Evolutionary conservation across 2,888 invertebrate genomes (phyloP), one percentile per base, ranked within the genome.

Genomic region (Microctonus aethiopoides): DNA sequence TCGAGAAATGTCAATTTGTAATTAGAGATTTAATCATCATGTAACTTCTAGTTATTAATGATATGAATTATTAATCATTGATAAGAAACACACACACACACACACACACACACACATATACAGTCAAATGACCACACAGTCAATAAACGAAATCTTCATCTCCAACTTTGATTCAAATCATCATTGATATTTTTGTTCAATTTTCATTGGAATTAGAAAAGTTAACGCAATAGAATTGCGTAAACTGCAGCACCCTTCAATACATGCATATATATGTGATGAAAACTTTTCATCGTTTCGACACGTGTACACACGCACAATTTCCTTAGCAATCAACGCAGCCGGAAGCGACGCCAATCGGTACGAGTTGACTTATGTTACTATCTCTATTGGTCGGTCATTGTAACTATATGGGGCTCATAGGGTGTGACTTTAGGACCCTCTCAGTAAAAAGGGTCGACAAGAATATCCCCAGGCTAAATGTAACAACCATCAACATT

Each of bases 321-420:
- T 85, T 86, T 86, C 84, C 83, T 80, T 76, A 75, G 81, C 77
- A 85, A 83, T 85, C 84, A 83, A 81, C 77, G 76, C 80, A 74
- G 78, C 84, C 84, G 86, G 86, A 86, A 85, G 80, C 84, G 79
- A 73, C 79, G 77, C 83, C 85, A 82, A 86, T 85, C 83, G 80
- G 68, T 75, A 78, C 74, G 74, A 76, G 77, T 80, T 80, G 78
- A 79, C 82, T 83, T 81, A 81, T 79, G 79, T 79, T 79, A 78
- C 77, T 76, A 78, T 76, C 77, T 81, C 78, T 82, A 85, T 85
- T 84, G 84, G 84, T 82, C 80, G 75, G 73, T 72, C 65, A 13
- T 67, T 68, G 34, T 57, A 13, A 32, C 57, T 57, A 51, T 65
- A 59, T 66, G 66, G 68, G 63, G 74, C 29, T 5, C 73, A 74